Evolutionary conservation across 2,888 invertebrate species (phyloP).

Genomic region (Iselma pallidipennis): DNA sequence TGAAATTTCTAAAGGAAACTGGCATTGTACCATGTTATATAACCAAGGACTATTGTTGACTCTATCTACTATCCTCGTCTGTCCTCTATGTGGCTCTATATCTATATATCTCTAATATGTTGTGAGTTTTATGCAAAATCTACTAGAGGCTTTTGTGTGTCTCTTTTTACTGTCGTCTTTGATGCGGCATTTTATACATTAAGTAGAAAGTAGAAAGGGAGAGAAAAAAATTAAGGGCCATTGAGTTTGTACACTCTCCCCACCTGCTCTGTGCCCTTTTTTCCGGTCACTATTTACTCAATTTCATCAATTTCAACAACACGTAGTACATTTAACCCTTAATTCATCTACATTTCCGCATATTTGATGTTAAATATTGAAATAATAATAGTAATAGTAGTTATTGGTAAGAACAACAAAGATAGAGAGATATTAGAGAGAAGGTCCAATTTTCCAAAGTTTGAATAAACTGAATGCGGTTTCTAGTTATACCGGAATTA

Average conservation of each 20-base stretch:
- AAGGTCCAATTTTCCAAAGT: slow-evolving; percentile 35
- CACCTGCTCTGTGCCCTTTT: background rate
- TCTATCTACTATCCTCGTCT: too few relatives aligned
- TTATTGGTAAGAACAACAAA: too few relatives aligned
- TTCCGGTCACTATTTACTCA: background rate
- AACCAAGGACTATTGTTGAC: background rate
- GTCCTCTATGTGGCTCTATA: too few relatives aligned
- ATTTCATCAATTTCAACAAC: too few relatives aligned
- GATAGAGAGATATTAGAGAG: slow-evolving; percentile 6
- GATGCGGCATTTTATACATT: slow-evolving; percentile 13
- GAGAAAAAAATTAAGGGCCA: background rate
- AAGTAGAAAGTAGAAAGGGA: background rate
- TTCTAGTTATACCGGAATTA: slow-evolving; percentile 36
- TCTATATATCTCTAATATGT: too few relatives aligned
- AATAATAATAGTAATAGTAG: too few relatives aligned
- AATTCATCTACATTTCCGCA: background rate
- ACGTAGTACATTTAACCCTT: background rate
- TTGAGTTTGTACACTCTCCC: background rate
- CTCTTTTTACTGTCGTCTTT: slow-evolving; percentile 10
- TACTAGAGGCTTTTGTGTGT: slow-evolving; percentile 6
- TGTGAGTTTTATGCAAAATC: background rate
- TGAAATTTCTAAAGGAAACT: slow-evolving; percentile 19
- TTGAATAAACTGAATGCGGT: slow-evolving; percentile 38
- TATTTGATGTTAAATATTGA: too few relatives aligned
- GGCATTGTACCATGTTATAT: background rate